Conservation (phyloP, 1,140 invertebrate species). For the Papilio dardanus region DNA sequence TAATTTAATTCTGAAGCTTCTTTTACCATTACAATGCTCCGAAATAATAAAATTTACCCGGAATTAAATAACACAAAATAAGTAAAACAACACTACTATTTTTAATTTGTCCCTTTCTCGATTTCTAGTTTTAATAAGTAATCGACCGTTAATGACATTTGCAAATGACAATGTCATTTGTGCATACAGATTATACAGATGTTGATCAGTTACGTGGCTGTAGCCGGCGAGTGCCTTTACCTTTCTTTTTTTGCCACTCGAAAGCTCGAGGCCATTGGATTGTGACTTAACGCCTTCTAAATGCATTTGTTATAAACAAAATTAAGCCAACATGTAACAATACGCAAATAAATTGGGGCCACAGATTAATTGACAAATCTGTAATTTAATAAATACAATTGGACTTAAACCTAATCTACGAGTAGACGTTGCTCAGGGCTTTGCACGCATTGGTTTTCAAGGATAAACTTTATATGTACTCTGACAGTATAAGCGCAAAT, state of each 20-base stretch:
- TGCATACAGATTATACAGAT: constrained; percentile 1
- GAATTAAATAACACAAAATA: neutral
- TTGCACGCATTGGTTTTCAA: neutral
- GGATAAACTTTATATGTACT: neutral
- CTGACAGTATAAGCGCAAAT: neutral
- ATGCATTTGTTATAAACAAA: constrained; percentile 25
- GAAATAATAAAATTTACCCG: too few relatives aligned
- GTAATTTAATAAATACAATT: neutral
- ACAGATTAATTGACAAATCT: neutral
- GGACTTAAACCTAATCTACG: too few relatives aligned
- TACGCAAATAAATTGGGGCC: neutral
- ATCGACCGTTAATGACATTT: neutral
- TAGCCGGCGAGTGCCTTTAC: constrained; percentile 20
- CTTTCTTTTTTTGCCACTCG: constrained; percentile 28
- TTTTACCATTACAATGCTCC: too few relatives aligned
- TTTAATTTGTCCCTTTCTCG: neutral
- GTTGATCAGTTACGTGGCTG: constrained; percentile 20
- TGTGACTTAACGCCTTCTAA: constrained; percentile 24
- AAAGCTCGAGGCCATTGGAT: constrained; percentile 3
- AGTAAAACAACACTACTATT: neutral
- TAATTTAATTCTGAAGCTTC: neutral
- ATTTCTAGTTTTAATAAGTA: neutral
- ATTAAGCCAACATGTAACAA: neutral
- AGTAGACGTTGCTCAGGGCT: neutral
- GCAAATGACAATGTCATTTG: constrained; percentile 15